Evolutionary conservation across 2,113 vertebrate genomes (phyloP), one percentile per base, ranked within the genome.

Genomic region (Colistium nudipinnis): DNA sequence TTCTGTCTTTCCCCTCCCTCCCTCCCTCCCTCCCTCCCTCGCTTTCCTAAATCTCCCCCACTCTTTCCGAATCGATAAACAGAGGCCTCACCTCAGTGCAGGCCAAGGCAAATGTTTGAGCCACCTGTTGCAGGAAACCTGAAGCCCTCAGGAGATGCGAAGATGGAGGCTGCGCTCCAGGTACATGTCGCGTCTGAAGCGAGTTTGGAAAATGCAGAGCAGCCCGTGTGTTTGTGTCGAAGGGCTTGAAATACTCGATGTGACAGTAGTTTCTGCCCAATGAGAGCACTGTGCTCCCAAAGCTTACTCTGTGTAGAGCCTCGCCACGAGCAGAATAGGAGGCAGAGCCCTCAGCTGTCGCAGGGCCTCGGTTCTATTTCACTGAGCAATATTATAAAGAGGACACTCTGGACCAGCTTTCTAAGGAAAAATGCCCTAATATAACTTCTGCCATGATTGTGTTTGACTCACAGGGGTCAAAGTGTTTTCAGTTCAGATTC

Each of bases 21-120:
- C 19, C 41, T 84, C 36, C 56, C 8, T 51, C 48, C 48, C 14
- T 1, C 48, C 19, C 41, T 84, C 36, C 56, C 8, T 51, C 48
- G 25, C 14, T 1, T 25, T 28, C 84, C 57, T 41, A 5, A 43
- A 62, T 66, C 70, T 69, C 67, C 78, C n/a, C 78, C 68, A 35
- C 71, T 78, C 82, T 73, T 78, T 78, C 87, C 81, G 65, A 88
- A 86, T 84, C 76, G 83, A 91, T 91, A 91, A 89, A 93, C 90
- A 93, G 87, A 93, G 88, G 76, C 87, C 79, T 90, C 75, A 87
- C 67, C 90, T 90, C 82, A 88, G 88, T 6, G 67, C 74, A 76
- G 78, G 93, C 93, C 93, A 94, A 94, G 88, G 86, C 88, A 93
- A 94, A 94, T 93, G 92, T 94, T 93, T 93, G 90, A 92, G 90